Evolutionary conservation across 1,140 invertebrate genomes (phyloP), one percentile per base, ranked within the genome.

Genomic region (Popillia japonica): DNA sequence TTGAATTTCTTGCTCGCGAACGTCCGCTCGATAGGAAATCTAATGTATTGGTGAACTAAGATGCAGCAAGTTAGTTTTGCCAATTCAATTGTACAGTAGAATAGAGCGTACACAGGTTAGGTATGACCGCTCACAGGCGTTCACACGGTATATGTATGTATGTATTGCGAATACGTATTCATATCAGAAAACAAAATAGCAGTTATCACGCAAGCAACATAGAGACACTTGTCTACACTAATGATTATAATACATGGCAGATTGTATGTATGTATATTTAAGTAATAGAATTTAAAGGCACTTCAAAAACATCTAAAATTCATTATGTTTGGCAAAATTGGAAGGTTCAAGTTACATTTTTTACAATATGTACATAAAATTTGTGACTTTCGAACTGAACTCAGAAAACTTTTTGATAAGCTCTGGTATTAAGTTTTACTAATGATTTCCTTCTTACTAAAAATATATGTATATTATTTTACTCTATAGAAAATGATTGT

Each of bases 321-420:
- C 27, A 80, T 83, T 82, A 83, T 81, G 83, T 84, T 85, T 76
- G 74, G 83, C 83, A 82, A 86, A 83, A 83, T 82, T 86, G 85
- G 85, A 86, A 86, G 85, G 85, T 86, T 82, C 83, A 78, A 83
- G 83, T 85, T 86, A 84, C 83, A 82, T 79, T 79, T 75, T 80
- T 64, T 40, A 78, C 68, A 77, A 64, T 77, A 41, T 77, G 48
- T 76, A 76, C 75, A 76, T 72, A 42, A 48, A 40, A 11, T 14
- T 76, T 55, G 20, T 22, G 75, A 76, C 75, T 34, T 76, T 59
- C 20, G 20, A 68, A 75, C 61, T 79, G 77, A 79, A 80, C 72
- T 77, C 22, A 68, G 6, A 68, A 34, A 68, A 27, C 10, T 34
- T 20, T 22, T 22, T 34, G 20, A 68, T 68, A 68, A 68, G 61